These are phyloP conservation scores for Spermophilus dauricus DNA, from an alignment of 2,113 vertebrate genomes.

Conservation along the genomic window DNA sequence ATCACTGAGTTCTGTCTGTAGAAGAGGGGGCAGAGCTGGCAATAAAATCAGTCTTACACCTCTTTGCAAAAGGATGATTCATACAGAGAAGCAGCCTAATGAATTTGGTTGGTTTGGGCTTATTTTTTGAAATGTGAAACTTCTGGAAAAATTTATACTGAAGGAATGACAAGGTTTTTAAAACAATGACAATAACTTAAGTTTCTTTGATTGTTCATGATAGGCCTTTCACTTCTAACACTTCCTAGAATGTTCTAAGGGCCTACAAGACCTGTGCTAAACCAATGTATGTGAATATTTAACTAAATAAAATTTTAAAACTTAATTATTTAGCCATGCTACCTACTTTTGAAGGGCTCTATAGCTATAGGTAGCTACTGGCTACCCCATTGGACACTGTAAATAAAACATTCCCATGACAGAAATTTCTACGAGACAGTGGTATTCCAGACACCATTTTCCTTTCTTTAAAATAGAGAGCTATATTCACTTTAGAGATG, in stretches of 20 bases:
- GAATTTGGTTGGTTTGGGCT: slow-evolving; percentile 56
- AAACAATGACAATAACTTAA: slow-evolving; percentile 25
- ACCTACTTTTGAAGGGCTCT: background rate
- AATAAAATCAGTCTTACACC: slow-evolving; percentile 80
- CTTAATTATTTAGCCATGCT: background rate
- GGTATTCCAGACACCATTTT: background rate
- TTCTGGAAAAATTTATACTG: slow-evolving; percentile 63
- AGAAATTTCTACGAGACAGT: background rate
- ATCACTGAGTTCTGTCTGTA: slow-evolving; percentile 71
- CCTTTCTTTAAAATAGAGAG: background rate
- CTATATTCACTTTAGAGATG: background rate
- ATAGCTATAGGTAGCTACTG: background rate
- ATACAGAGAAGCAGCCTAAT: slow-evolving; percentile 65
- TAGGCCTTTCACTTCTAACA: background rate
- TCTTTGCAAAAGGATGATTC: slow-evolving; percentile 77
- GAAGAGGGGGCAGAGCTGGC: slow-evolving; percentile 73
- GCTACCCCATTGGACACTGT: background rate
- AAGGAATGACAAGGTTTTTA: slow-evolving; percentile 34
- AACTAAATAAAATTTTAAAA: background rate
- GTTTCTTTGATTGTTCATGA: background rate
- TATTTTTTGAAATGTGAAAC: slow-evolving; percentile 62
- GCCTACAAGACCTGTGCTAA: background rate
- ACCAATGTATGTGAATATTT: background rate
- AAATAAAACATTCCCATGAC: background rate
- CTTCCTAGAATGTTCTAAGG: background rate